These are phyloP conservation scores for Arenaria interpres DNA, from an alignment of 2,113 vertebrate species.

Conservation along the genomic window DNA sequence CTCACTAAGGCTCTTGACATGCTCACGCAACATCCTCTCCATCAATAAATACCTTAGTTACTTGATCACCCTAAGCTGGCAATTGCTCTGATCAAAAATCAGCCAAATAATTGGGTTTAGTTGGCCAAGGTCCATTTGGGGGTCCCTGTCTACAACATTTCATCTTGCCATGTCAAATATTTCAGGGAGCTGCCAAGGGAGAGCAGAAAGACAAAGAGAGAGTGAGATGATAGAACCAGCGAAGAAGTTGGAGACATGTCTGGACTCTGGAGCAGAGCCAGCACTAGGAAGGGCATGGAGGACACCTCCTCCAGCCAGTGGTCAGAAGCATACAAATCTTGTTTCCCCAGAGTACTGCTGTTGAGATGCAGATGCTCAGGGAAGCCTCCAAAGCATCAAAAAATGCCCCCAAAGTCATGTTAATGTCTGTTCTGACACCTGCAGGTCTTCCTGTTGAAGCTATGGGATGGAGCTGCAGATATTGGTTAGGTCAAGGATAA, in stretches of 20 bases:
- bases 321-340: not conserved
- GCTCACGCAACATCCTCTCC: not conserved
- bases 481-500: not conserved
- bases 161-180: not conserved
- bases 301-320: not conserved
- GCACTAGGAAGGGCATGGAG: not conserved
- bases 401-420: not conserved
- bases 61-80: not conserved
- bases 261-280: not conserved
- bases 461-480: not conserved
- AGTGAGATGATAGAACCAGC: not conserved
- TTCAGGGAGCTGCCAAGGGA: not conserved
- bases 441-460: not conserved
- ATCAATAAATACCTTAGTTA: not conserved
- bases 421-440: not conserved
- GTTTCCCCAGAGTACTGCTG: not conserved
- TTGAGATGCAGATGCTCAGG: not conserved
- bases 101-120: not conserved
- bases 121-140: fast-evolving
- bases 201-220: not conserved
- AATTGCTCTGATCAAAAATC: not conserved
- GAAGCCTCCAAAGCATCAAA: not conserved
- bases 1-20: not conserved
- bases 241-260: not conserved
- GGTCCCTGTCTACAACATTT: not conserved